phyloP scores from a whole-genome alignment of 2,797 vertebrate species.

The Hylomyscus alleni region DNA sequence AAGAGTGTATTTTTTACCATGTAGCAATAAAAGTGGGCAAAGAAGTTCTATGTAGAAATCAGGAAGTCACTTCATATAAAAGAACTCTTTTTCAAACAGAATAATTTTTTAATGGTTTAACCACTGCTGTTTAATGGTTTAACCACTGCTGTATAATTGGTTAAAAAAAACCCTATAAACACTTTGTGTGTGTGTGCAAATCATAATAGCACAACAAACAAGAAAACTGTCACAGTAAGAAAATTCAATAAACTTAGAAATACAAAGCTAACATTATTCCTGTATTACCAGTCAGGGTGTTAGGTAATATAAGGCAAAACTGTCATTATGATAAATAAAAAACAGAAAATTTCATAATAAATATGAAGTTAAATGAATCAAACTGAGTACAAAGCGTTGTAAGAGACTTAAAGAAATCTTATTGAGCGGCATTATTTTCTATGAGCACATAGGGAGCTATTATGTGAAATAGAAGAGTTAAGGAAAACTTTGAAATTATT shows the following conservation, averaged over 20 bases:
- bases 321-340: background rate
- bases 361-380: conserved; percentile 7
- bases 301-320: conserved; percentile 2
- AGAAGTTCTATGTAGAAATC: background rate
- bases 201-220: conserved; percentile 26
- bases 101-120: background rate
- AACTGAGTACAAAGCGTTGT: conserved; percentile 19
- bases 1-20: background rate
- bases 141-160: background rate
- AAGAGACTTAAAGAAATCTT: background rate
- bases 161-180: background rate
- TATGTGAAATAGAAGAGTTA: conserved; percentile 42
- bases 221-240: background rate
- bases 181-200: conserved; percentile 22
- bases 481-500: background rate
- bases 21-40: background rate
- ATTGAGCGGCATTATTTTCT: background rate
- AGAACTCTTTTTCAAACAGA: background rate
- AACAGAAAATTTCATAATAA: background rate
- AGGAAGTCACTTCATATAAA: conserved; percentile 16
- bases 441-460: background rate
- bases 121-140: background rate
- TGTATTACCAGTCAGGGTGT: background rate
- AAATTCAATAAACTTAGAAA: conserved; percentile 29
- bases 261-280: background rate